phyloP scores from a whole-genome alignment of 2,888 invertebrate genomes.

The Mylabris sibirica region DNA sequence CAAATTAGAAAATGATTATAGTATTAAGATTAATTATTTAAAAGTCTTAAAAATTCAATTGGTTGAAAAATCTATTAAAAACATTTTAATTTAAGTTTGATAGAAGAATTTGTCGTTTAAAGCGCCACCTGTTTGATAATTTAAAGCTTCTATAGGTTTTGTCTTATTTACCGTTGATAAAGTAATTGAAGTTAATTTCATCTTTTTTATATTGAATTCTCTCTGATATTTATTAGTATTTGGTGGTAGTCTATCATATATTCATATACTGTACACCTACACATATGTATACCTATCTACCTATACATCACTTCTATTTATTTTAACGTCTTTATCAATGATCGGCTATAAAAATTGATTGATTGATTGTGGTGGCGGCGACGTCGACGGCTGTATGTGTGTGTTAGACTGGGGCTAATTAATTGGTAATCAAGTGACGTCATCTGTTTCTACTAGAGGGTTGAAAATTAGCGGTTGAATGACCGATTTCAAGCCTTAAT shows the following conservation, averaged over 20 bases:
- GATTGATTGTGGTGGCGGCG: neutral
- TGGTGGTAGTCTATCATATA: neutral
- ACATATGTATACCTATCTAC: too few species aligned
- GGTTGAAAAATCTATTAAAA: conserved; percentile 4
- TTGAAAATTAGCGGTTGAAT: neutral
- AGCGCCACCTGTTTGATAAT: neutral
- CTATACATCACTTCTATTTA: neutral
- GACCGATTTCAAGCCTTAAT: neutral
- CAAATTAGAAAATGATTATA: neutral
- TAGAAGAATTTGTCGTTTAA: neutral
- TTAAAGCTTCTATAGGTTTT: neutral
- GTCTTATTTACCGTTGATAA: neutral
- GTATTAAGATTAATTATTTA: neutral
- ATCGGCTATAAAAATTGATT: conserved; percentile 7
- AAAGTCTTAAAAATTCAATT: neutral
- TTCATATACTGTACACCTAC: too few species aligned
- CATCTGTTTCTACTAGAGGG: neutral
- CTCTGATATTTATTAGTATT: neutral
- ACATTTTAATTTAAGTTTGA: neutral
- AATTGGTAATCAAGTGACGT: conserved; percentile 7
- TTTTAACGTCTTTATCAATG: conserved; percentile 3
- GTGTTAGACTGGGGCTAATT: neutral
- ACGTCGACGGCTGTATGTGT: neutral
- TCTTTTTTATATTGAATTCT: neutral
- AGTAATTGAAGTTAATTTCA: neutral